phyloP scores from a whole-genome alignment of 1,140 invertebrate genomes.

The Calycopis cecrops region DNA sequence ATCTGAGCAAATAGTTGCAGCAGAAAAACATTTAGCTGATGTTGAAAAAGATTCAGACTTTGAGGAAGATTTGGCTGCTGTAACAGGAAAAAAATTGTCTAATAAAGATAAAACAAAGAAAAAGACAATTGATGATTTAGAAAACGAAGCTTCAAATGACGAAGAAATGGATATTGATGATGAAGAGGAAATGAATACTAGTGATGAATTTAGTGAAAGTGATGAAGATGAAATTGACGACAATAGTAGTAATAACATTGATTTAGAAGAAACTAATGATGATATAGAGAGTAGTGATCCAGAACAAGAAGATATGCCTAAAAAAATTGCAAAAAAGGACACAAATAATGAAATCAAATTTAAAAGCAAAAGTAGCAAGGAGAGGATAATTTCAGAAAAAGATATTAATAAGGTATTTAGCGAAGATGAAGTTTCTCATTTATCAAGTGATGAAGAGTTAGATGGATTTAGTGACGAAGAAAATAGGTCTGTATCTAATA shows the following conservation, averaged over 20 bases:
- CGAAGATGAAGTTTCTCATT: conserved; percentile 64
- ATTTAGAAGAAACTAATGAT: conserved; percentile 27
- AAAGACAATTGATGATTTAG: conserved; percentile 25
- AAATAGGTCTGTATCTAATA: conserved; percentile 29
- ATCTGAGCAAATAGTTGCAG: conserved; percentile 77
- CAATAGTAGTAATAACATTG: conserved; percentile 21
- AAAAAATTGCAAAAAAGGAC: conserved; percentile 33
- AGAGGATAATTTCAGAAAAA: conserved; percentile 42
- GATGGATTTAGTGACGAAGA: conserved; percentile 37
- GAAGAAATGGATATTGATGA: conserved; percentile 24
- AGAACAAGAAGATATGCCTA: conserved; percentile 20
- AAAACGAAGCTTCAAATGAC: conserved; percentile 3
- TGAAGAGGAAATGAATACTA: conserved; percentile 26
- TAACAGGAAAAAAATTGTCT: conserved; percentile 57
- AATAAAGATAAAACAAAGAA: conserved; percentile 41
- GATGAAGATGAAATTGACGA: conserved; percentile 26
- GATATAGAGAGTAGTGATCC: conserved; percentile 29
- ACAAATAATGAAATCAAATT: conserved; percentile 23
- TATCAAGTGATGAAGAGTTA: conserved; percentile 49
- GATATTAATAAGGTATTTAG: conserved; percentile 61
- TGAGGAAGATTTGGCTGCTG: conserved; percentile 78
- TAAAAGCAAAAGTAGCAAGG: conserved; percentile 6
- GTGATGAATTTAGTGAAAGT: conserved; percentile 32
- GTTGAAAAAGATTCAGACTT: conserved; percentile 79
- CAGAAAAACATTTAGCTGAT: conserved; percentile 79